phyloP scores from a whole-genome alignment of 2,113 vertebrate species.

The Nycticorax nycticorax region DNA sequence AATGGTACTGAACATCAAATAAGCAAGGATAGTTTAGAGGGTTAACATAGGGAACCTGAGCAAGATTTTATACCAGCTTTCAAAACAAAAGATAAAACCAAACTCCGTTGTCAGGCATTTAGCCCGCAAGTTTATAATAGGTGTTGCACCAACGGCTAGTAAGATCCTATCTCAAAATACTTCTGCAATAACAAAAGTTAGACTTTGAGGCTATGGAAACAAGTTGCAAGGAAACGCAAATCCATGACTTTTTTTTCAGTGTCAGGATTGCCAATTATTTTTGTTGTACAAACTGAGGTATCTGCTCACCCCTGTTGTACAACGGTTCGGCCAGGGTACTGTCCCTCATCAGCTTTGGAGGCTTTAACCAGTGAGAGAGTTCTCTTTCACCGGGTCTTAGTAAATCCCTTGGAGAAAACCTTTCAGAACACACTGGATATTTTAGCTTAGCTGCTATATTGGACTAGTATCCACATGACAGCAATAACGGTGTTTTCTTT shows the following conservation, averaged over 20 bases:
- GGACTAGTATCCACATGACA: neutral
- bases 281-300: neutral
- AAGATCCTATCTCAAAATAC: neutral
- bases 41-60: neutral
- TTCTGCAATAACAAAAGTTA: neutral
- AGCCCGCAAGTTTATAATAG: neutral
- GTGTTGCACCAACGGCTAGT: neutral
- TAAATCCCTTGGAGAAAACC: neutral
- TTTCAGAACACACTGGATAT: neutral
- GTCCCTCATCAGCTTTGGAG: neutral
- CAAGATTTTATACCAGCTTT: neutral
- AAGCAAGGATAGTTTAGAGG: neutral
- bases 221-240: neutral
- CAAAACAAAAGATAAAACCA: neutral
- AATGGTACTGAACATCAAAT: neutral
- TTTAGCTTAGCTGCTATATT: neutral
- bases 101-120: neutral
- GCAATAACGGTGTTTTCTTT: neutral
- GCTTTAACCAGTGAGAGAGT: neutral
- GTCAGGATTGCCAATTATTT: neutral
- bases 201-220: neutral
- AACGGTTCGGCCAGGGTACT: neutral
- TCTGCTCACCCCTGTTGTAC: neutral
- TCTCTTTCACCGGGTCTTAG: neutral
- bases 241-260: neutral